Evolutionary conservation across 92 coral and sea anemone genomes (phyloP).

Genomic region (Metridium senile): DNA sequence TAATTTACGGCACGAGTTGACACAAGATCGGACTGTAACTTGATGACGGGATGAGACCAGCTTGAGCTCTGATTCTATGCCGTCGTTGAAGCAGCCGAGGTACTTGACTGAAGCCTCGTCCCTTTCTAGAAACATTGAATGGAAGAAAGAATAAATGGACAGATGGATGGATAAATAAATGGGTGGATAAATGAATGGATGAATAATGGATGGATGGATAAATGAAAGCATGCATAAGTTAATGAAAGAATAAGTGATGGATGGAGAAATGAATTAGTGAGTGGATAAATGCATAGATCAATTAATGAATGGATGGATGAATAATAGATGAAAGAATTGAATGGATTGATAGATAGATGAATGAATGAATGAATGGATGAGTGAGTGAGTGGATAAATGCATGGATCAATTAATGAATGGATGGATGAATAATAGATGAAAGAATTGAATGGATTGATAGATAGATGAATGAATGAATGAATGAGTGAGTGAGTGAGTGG

Average conservation of each 20-base stretch:
- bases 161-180: neutral
- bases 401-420: neutral
- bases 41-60: slow-evolving; percentile 9
- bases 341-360: neutral
- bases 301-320: no score
- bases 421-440: neutral
- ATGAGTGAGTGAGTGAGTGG: neutral
- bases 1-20: slow-evolving; percentile 25
- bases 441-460: neutral
- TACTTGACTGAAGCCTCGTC: neutral
- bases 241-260: neutral
- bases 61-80: slow-evolving; percentile 22
- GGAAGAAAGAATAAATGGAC: neutral
- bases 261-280: neutral
- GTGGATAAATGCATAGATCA: neutral
- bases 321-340: neutral
- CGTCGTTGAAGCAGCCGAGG: slow-evolving; percentile 24
- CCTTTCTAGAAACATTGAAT: neutral
- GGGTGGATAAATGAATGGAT: neutral
- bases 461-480: neutral
- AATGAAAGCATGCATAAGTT: neutral
- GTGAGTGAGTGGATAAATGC: neutral
- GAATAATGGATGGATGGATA: neutral
- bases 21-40: slow-evolving; percentile 38
- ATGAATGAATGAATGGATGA: neutral